Percentiles rank a stretch among this genome's conserved stretches.
Evolutionary conservation across 2,888 invertebrate species (phyloP).

Genomic region (Callinectes sapidus): DNA sequence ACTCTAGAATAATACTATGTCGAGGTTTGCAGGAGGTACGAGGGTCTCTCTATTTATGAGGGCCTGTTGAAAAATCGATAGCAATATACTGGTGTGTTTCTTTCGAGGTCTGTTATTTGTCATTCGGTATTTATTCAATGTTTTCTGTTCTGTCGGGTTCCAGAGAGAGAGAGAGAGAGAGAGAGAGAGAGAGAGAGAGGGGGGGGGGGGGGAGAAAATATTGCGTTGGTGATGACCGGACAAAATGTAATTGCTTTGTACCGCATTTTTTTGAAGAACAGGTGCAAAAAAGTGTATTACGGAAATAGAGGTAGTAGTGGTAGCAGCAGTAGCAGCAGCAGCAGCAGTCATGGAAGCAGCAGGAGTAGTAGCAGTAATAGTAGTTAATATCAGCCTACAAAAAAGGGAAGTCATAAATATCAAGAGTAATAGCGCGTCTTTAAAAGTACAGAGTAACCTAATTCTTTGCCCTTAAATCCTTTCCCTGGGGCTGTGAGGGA

Average conservation of each 20-base stretch:
- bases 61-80: no score
- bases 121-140: not conserved
- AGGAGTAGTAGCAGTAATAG: conserved; percentile 22
- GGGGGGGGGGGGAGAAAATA: not conserved
- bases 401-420: not conserved
- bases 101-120: not conserved
- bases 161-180: conserved; percentile 4
- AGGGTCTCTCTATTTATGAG: no score
- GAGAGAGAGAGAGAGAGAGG: conserved; percentile 25
- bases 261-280: not conserved
- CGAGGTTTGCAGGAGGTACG: not conserved
- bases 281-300: not conserved
- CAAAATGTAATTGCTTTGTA: not conserved
- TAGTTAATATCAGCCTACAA: not conserved
- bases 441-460: not conserved
- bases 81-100: no score
- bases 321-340: not conserved
- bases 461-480: not conserved
- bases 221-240: not conserved
- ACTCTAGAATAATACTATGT: no score
- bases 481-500: not conserved
- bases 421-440: not conserved
- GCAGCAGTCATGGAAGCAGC: not conserved
- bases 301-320: not conserved
- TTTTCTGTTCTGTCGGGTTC: not conserved